Conservation (phyloP, 2,113 vertebrate genomes). For the Tragelaphus scriptus region DNA sequence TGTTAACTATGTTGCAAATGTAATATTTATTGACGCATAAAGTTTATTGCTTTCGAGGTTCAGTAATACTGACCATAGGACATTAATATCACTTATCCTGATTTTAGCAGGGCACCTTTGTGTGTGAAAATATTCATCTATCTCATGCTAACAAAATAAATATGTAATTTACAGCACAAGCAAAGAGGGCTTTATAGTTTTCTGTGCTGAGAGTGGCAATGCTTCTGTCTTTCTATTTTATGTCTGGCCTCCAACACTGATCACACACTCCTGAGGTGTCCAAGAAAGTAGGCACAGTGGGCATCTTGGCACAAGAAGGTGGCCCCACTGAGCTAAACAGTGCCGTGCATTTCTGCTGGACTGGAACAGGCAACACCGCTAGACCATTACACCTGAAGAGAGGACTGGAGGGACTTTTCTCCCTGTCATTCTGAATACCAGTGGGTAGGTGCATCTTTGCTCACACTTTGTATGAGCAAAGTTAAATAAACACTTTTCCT, state of each 20-base stretch:
- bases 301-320: slow-evolving; percentile 16
- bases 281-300: background rate
- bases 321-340: background rate
- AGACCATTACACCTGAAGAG: background rate
- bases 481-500: background rate
- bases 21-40: slow-evolving; percentile 87
- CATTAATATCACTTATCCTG: slow-evolving; percentile 87
- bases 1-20: slow-evolving; percentile 87
- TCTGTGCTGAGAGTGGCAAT: slow-evolving; percentile 37
- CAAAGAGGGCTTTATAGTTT: slow-evolving; percentile 65
- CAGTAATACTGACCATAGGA: slow-evolving; percentile 87
- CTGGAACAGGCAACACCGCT: background rate
- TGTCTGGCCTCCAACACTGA: slow-evolving; percentile 39
- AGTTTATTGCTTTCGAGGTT: slow-evolving; percentile 86
- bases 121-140: slow-evolving; percentile 81
- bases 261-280: slow-evolving; percentile 17
- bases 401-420: background rate
- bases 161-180: slow-evolving; percentile 75
- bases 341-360: background rate
- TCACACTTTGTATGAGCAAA: background rate
- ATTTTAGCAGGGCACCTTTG: slow-evolving; percentile 81
- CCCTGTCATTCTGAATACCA: background rate
- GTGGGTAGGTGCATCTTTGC: background rate
- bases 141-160: slow-evolving; percentile 80
- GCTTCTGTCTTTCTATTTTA: slow-evolving; percentile 52